Percentiles rank a stretch among this genome's conserved stretches.
Evolutionary conservation across 2,797 vertebrate species (phyloP).

Genomic region (Melanitta fusca): DNA sequence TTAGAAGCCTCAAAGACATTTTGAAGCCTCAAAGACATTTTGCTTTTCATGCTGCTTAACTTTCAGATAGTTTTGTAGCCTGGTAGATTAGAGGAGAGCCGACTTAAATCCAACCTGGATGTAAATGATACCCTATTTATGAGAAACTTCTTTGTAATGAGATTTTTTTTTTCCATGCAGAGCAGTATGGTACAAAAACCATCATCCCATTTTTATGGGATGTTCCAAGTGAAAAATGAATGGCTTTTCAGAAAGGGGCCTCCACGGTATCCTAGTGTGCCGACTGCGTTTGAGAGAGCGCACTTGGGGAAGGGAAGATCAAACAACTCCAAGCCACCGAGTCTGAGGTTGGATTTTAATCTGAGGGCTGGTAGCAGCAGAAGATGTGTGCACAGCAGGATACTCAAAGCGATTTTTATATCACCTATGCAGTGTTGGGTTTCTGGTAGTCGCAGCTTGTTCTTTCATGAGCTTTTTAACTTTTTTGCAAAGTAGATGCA

Average conservation of each 20-base stretch:
- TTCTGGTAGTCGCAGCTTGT: neutral
- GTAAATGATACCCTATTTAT: fast-evolving
- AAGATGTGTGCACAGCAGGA: neutral
- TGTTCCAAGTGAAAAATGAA: neutral
- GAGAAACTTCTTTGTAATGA: neutral
- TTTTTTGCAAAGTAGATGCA: neutral
- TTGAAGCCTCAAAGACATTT: neutral
- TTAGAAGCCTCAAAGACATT: neutral
- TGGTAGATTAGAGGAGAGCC: neutral
- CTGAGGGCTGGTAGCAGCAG: neutral
- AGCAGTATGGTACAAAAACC: neutral
- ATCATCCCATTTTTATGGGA: neutral
- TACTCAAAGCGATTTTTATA: neutral
- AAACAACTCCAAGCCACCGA: neutral
- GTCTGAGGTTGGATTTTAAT: neutral
- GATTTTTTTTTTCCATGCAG: neutral
- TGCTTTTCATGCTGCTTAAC: neutral
- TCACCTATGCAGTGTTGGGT: neutral
- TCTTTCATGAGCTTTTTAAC: neutral
- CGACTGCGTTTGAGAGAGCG: neutral
- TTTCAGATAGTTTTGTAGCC: neutral
- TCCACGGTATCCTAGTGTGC: neutral
- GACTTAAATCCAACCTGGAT: neutral
- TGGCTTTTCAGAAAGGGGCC: neutral
- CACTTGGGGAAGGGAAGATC: neutral